Base-by-base conservation (phyloP, 2,797 vertebrate species). In the Centroberyx gerrardi region DNA sequence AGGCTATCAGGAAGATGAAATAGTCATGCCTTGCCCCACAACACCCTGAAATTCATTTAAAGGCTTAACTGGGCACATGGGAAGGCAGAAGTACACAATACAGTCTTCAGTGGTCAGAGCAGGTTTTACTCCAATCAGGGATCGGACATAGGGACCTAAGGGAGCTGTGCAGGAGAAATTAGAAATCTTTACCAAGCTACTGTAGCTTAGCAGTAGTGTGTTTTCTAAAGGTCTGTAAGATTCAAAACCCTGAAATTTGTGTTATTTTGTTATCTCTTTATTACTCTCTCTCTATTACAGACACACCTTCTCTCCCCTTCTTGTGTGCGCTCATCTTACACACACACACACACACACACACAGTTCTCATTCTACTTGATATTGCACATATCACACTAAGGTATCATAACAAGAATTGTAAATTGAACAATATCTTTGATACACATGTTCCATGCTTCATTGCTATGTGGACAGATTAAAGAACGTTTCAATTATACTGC, bases 161-260 rank as follows among this genome's bases (percentile, higher is more conserved):
- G 71, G 73, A 52, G 62, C 61, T 76, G 58, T 64, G 28, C 42
- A 74, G 66, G 65, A 28, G 18, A 27, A 55, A 55, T 42, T 3
- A 46, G 9, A 74, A 18, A 66, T 62, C 74, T 7, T 49, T 73
- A 64, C 3, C n/a, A 29, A 62, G 67, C 48, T 62, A 72, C 62
- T 72, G 15, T 44, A 65, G 4, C 1, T 48, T 55, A 81, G 55
- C 58, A 67, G 60, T 59, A 51, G n/a, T 38, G 2, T 49, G 13
- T 80, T 73, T 75, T 56, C 52, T 69, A 74, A 44, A 66, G 31
- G 36, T 68, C 9, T 71, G 27, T 40, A 58, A 38, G 70, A 68
- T 72, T 79, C 8, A 75, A 81, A 84, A 79, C 64, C 76, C 78
- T 87, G 70, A 77, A 81, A 62, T 75, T 79, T 61, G 14, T 38